Percentiles rank a stretch among this genome's conserved stretches.
phyloP scores from a whole-genome alignment of 53 echinoderm and acorn worm species.

The Mesocentrotus franciscanus region DNA sequence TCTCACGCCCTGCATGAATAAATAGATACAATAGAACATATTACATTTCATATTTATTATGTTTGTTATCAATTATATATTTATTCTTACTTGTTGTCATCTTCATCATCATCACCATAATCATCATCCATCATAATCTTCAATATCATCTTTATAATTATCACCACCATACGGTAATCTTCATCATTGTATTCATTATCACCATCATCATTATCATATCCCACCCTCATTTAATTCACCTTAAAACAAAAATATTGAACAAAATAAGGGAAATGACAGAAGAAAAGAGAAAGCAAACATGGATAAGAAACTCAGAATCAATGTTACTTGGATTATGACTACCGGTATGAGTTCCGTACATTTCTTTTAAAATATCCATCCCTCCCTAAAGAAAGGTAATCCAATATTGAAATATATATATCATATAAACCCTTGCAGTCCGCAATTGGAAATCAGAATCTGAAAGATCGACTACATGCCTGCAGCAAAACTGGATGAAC shows the following conservation, averaged over 20 bases:
- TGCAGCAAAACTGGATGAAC: neutral
- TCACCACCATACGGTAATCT: slow-evolving; percentile 2
- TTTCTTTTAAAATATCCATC: neutral
- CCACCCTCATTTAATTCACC: neutral
- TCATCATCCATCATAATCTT: slow-evolving; percentile 23
- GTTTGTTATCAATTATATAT: neutral
- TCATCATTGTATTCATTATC: slow-evolving; percentile 2
- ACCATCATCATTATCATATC: neutral
- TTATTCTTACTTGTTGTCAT: neutral
- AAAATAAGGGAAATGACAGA: neutral
- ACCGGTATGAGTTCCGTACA: neutral
- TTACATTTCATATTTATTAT: neutral
- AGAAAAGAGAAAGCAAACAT: neutral
- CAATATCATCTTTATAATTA: slow-evolving; percentile 1
- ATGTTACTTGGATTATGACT: neutral
- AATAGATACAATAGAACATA: neutral
- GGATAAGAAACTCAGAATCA: neutral
- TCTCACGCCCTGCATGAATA: slow-evolving; percentile 70
- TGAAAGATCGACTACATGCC: neutral
- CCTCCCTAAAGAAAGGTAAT: neutral
- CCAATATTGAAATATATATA: neutral
- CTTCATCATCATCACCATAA: neutral
- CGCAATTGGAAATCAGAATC: neutral
- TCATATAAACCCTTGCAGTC: neutral
- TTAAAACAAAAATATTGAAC: neutral